Evolutionary conservation across 2,888 invertebrate species (phyloP).

Genomic region (Hedychridium roseum): DNA sequence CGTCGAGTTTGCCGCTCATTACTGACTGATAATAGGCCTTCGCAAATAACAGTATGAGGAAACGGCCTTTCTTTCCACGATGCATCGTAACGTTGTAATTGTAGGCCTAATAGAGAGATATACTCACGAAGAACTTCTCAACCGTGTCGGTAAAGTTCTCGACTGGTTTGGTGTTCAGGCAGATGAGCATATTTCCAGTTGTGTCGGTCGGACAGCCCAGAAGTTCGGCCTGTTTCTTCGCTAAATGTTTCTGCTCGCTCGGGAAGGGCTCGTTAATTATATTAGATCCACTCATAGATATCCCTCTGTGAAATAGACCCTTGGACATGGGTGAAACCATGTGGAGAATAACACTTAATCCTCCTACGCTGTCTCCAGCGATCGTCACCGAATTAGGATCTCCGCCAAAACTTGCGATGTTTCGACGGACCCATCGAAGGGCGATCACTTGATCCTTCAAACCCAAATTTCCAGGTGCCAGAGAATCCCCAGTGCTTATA

Average conservation of each 20-base stretch:
- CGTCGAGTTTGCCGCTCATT: too few relatives aligned
- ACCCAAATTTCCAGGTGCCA: slow-evolving; percentile 74
- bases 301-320: slow-evolving; percentile 74
- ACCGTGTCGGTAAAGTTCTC: slow-evolving; percentile 27
- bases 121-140: slow-evolving; percentile 29
- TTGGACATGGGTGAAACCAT: slow-evolving; percentile 69
- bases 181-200: slow-evolving; percentile 67
- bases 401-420: slow-evolving; percentile 74
- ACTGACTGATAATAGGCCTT: too few relatives aligned
- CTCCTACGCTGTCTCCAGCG: slow-evolving; percentile 67
- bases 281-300: slow-evolving; percentile 73
- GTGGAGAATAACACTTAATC: slow-evolving; percentile 60
- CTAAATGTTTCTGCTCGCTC: slow-evolving; percentile 67
- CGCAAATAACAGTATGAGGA: too few relatives aligned
- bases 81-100: background rate
- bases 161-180: slow-evolving; percentile 66
- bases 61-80: too few relatives aligned
- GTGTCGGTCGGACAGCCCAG: slow-evolving; percentile 68
- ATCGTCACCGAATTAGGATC: slow-evolving; percentile 71
- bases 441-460: slow-evolving; percentile 75
- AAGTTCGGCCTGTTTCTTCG: slow-evolving; percentile 69
- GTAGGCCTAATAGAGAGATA: background rate
- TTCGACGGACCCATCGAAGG: slow-evolving; percentile 71
- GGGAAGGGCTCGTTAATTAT: slow-evolving; percentile 68
- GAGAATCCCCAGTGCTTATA: slow-evolving; percentile 70